Conservation (phyloP, 2,113 vertebrate species). For the Nicator chloris region DNA sequence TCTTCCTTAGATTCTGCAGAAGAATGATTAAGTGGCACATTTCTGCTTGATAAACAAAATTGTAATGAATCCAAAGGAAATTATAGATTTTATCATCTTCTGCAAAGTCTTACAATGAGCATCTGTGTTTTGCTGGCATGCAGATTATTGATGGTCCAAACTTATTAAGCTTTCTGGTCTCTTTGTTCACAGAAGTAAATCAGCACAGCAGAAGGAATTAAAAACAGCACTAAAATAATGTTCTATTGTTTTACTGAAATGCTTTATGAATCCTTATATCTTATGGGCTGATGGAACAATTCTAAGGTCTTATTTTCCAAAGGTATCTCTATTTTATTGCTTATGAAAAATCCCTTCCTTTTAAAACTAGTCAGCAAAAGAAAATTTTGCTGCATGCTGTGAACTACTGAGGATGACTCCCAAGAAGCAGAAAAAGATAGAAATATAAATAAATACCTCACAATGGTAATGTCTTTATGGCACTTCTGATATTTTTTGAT, state of each 20-base stretch:
- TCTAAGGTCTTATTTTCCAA: constrained; percentile 1
- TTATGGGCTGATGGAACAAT: not conserved
- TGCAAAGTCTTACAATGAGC: not conserved
- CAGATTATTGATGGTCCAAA: not conserved
- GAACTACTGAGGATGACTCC: not conserved
- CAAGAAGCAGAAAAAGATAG: not conserved
- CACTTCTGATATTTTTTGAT: not conserved
- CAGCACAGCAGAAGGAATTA: not conserved
- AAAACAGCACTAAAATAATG: not conserved
- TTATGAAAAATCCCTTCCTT: not conserved
- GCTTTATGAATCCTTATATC: not conserved
- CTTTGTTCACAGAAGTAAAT: not conserved
- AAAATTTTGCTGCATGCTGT: not conserved
- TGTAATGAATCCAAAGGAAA: not conserved
- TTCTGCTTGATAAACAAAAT: not conserved
- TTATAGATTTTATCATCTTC: not conserved
- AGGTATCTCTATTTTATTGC: not conserved
- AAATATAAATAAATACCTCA: not conserved
- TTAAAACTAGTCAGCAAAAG: not conserved
- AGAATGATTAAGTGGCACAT: not conserved
- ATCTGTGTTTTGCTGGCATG: not conserved
- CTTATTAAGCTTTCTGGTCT: not conserved
- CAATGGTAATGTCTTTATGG: not conserved
- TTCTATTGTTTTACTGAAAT: not conserved
- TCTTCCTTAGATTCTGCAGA: not conserved